phyloP scores from a whole-genome alignment of 2,113 vertebrate genomes.

The Zeus faber region DNA sequence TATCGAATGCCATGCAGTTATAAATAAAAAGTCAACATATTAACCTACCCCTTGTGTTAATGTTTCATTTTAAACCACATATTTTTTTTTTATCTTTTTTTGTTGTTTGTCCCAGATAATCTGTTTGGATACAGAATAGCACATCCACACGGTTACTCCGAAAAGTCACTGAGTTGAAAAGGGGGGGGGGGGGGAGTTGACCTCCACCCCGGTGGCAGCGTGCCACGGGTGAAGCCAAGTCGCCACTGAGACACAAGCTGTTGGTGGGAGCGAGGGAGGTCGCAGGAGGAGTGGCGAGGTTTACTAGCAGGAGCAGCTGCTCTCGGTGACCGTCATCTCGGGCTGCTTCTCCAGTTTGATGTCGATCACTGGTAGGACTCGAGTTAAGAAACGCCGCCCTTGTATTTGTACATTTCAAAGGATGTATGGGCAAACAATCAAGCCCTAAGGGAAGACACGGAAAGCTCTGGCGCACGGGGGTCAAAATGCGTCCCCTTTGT shows the following conservation, averaged over 20 bases:
- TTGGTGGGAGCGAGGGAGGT: constrained; percentile 57
- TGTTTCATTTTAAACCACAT: constrained; percentile 44
- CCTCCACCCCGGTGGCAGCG: constrained; percentile 66
- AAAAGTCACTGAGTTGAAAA: constrained; percentile 79
- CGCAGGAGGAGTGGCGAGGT: constrained; percentile 42
- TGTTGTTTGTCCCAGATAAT: constrained; percentile 49
- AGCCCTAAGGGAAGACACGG: no score
- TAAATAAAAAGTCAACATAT: constrained; percentile 70
- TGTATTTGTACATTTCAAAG: constrained; percentile 29
- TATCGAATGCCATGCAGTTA: constrained; percentile 89
- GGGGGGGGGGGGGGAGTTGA: constrained; percentile 54
- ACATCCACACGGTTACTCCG: constrained; percentile 80
- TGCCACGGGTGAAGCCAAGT: constrained; percentile 61
- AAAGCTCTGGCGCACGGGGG: no score
- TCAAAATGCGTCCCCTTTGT: no score
- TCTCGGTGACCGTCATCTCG: constrained; percentile 87
- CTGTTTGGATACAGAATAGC: constrained; percentile 75
- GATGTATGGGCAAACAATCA: no score
- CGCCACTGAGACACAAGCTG: constrained; percentile 77
- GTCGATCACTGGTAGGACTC: constrained; percentile 79
- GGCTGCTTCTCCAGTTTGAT: constrained; percentile 89
- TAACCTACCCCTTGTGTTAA: constrained; percentile 64
- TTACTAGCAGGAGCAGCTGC: constrained; percentile 86
- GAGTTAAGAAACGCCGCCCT: constrained; percentile 72
- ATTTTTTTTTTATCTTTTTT: not conserved